A percentile compares a stretch with the other conserved stretches of the same genome.
Evolutionary conservation across 64 coral and sea anemone species (phyloP).

Genomic region (Trachythela sp.): DNA sequence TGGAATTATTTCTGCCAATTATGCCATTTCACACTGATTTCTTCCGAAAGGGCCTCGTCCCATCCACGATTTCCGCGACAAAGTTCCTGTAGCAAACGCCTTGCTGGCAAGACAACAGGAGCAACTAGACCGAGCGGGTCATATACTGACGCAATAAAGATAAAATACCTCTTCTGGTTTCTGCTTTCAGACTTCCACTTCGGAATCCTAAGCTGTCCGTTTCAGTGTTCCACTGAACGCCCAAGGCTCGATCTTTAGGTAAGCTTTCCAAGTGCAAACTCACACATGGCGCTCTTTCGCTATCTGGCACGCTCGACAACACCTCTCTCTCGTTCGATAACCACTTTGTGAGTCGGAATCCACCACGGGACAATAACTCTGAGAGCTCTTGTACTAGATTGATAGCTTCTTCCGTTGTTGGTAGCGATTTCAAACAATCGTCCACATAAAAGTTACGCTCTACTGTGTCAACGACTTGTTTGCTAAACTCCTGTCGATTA

Average conservation of each 20-base stretch:
- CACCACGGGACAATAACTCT: background rate
- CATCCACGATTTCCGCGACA: background rate
- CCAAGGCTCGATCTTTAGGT: background rate
- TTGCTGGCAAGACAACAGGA: background rate
- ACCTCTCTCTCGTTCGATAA: background rate
- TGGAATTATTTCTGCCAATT: background rate
- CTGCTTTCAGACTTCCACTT: background rate
- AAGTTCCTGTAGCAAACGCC: slow-evolving; percentile 1
- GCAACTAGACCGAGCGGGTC: background rate
- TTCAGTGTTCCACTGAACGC: slow-evolving; percentile 7
- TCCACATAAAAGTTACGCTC: background rate
- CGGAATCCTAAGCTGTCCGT: background rate
- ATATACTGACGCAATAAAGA: background rate
- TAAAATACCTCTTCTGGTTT: slow-evolving; percentile 5
- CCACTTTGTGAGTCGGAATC: background rate
- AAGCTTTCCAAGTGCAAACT: background rate
- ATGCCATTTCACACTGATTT: background rate
- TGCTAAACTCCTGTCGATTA: background rate
- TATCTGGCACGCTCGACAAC: background rate
- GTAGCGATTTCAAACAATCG: background rate
- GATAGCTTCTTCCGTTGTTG: background rate
- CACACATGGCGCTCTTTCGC: background rate
- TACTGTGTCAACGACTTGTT: background rate
- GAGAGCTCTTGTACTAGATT: background rate
- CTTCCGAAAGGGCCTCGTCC: background rate